Conservation (phyloP, 2,888 invertebrate species). For the Cancer borealis region DNA sequence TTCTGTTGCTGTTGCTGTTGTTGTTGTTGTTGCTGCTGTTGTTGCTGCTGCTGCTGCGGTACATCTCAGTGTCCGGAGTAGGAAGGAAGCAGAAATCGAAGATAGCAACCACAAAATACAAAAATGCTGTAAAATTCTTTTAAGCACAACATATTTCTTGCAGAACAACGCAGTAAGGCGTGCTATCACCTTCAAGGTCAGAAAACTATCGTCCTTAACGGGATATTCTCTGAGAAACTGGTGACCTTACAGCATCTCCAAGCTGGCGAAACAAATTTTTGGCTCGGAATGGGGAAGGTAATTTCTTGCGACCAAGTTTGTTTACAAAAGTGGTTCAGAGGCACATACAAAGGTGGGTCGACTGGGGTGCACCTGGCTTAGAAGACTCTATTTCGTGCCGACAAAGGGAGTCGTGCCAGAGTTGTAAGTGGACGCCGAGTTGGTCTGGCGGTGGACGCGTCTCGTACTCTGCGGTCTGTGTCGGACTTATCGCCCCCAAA, state of each 20-base stretch:
- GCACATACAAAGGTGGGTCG: constrained; percentile 15
- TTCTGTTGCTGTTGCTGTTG: neutral
- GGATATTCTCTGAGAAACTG: neutral
- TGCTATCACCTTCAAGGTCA: neutral
- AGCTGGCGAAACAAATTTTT: neutral
- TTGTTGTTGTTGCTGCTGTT: neutral
- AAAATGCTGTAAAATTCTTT: neutral
- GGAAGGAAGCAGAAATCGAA: neutral
- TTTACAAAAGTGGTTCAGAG: neutral
- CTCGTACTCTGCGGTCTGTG: neutral
- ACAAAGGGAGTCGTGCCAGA: neutral
- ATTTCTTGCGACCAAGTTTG: constrained; percentile 34
- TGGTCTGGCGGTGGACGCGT: neutral
- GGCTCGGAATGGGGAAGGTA: neutral
- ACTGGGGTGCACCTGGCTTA: neutral
- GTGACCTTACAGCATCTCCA: neutral
- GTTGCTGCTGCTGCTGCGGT: neutral
- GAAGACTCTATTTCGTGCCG: neutral
- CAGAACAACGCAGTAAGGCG: neutral
- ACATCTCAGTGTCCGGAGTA: neutral
- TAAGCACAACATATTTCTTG: neutral
- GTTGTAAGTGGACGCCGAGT: neutral
- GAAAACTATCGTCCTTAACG: neutral
- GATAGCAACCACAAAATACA: neutral
- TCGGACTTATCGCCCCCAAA: neutral